These are phyloP conservation scores for Lasaia peninsularis DNA, from an alignment of 1,140 invertebrate genomes.

Conservation along the genomic window DNA sequence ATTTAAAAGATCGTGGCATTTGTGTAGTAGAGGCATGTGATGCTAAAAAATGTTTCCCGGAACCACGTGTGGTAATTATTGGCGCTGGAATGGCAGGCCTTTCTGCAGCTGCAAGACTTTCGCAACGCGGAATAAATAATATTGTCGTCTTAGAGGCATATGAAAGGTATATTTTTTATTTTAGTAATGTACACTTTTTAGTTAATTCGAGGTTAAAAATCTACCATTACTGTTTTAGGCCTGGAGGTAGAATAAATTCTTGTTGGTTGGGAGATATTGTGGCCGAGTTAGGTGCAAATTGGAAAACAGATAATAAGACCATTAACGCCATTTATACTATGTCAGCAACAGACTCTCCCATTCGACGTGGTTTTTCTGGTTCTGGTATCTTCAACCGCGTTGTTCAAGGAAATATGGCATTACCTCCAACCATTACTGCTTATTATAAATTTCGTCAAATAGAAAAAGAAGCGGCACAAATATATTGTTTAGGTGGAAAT, in stretches of 20 bases:
- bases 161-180: constrained; percentile 75
- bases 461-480: constrained; percentile 78
- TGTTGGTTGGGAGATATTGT: constrained; percentile 84
- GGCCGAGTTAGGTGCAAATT: constrained; percentile 81
- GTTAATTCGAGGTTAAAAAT: background rate
- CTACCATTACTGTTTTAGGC: constrained; percentile 34
- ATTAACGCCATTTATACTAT: constrained; percentile 81
- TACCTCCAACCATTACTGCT: constrained; percentile 77
- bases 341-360: constrained; percentile 78
- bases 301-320: constrained; percentile 76
- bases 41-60: constrained; percentile 62
- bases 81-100: constrained; percentile 85
- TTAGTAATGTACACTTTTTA: too few relatives aligned
- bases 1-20: constrained; percentile 48
- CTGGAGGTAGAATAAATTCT: constrained; percentile 82
- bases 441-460: constrained; percentile 81
- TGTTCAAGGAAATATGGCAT: constrained; percentile 79
- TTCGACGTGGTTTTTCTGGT: constrained; percentile 72
- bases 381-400: constrained; percentile 79
- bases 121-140: constrained; percentile 81
- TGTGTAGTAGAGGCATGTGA: constrained; percentile 49
- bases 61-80: constrained; percentile 82
- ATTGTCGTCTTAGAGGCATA: constrained; percentile 83
- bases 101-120: constrained; percentile 81
- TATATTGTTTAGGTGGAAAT: constrained; percentile 76